phyloP scores from a whole-genome alignment of 64 coral and sea anemone species.

The Stylophora pistillata region DNA sequence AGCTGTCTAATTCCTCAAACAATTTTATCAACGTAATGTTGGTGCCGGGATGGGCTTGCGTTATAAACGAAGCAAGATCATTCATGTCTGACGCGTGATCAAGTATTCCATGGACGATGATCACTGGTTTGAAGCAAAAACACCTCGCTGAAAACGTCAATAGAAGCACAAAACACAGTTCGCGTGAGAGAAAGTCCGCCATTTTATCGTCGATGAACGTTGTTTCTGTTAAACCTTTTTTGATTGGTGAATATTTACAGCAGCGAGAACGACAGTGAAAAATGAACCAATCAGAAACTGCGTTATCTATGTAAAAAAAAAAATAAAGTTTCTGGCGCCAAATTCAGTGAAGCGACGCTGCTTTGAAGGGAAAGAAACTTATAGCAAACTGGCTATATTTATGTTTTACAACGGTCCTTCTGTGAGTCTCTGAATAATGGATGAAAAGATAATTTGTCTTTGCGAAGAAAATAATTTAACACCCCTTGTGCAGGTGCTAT shows the following conservation, averaged over 20 bases:
- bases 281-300: conserved; percentile 32
- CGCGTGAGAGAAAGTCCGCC: neutral
- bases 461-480: conserved; percentile 69
- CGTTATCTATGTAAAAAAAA: neutral
- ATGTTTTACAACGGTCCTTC: neutral
- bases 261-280: neutral
- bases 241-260: conserved; percentile 62
- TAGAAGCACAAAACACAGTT: neutral
- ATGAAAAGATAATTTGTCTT: conserved; percentile 78
- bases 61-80: conserved; percentile 85
- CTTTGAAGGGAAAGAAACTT: neutral
- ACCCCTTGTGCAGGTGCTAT: conserved; percentile 50
- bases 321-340: conserved; percentile 6
- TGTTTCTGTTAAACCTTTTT: neutral
- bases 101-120: conserved; percentile 94
- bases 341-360: conserved; percentile 3
- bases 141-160: conserved; percentile 12
- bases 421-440: conserved; percentile 41
- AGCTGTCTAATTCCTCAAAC: conserved; percentile 71
- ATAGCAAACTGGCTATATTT: neutral
- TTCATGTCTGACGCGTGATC: conserved; percentile 80
- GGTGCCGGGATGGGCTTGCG: conserved; percentile 84
- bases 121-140: conserved; percentile 89
- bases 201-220: conserved; percentile 16
- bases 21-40: conserved; percentile 79